Evolutionary conservation across 2,113 vertebrate species (phyloP).

Genomic region (Scopus umbretta): DNA sequence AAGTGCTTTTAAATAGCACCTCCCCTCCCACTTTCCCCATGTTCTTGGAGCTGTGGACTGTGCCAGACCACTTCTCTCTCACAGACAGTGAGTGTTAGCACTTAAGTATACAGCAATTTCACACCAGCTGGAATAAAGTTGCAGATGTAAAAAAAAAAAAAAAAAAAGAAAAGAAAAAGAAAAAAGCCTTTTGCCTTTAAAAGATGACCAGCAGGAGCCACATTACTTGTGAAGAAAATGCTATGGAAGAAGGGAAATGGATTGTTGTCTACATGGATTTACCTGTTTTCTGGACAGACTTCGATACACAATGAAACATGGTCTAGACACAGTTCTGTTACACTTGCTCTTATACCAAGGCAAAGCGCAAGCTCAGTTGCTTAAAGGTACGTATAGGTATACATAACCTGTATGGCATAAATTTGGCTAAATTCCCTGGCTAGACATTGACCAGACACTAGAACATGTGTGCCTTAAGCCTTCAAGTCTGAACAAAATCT

Average conservation of each 20-base stretch:
- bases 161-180: accelerated
- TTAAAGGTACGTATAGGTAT: neutral
- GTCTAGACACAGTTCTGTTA: neutral
- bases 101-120: neutral
- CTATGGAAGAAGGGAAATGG: neutral
- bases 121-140: neutral
- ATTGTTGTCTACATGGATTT: neutral
- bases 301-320: neutral
- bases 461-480: slow-evolving; percentile 11
- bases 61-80: neutral
- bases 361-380: neutral
- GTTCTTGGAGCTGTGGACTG: neutral
- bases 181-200: neutral
- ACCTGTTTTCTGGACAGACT: neutral
- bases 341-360: neutral
- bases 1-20: neutral
- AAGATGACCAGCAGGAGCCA: neutral
- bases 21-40: neutral
- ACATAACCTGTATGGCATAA: neutral
- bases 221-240: neutral
- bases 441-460: slow-evolving; percentile 9
- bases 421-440: slow-evolving; percentile 5
- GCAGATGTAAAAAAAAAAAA: neutral
- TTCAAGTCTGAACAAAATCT: slow-evolving; percentile 29
- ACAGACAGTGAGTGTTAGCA: neutral